phyloP scores from a whole-genome alignment of 2,888 invertebrate species.

The Hydriomena furcata region DNA sequence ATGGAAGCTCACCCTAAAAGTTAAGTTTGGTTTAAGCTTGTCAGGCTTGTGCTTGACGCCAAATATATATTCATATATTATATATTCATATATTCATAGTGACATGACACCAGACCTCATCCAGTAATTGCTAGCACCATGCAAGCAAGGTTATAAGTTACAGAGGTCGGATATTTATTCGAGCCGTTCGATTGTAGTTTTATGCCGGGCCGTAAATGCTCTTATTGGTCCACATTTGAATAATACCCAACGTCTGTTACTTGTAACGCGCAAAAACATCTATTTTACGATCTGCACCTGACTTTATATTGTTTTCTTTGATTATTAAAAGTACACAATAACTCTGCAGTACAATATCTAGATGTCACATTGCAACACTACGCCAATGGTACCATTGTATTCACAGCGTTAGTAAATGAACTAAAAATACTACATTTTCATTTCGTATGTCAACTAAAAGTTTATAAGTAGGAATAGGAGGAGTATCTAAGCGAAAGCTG shows the following conservation, averaged over 20 bases:
- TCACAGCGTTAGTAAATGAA: no score
- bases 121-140: conserved; percentile 34
- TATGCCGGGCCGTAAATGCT: conserved; percentile 77
- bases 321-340: conserved; percentile 20
- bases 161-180: conserved; percentile 80
- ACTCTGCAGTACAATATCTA: neutral
- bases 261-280: conserved; percentile 72
- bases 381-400: no score
- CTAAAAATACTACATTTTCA: no score
- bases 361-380: neutral
- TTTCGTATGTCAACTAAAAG: no score
- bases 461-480: no score
- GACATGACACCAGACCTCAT: conserved; percentile 23
- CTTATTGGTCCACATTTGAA: conserved; percentile 80
- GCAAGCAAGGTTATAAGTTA: conserved; percentile 69
- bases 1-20: no score
- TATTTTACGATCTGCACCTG: conserved; percentile 50
- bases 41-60: no score
- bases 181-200: conserved; percentile 80
- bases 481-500: no score
- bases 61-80: no score
- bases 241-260: conserved; percentile 66
- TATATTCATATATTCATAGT: no score
- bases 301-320: conserved; percentile 23
- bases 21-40: no score